These are phyloP conservation scores for Lathamus discolor DNA, from an alignment of 2,113 vertebrate genomes.

Conservation along the genomic window DNA sequence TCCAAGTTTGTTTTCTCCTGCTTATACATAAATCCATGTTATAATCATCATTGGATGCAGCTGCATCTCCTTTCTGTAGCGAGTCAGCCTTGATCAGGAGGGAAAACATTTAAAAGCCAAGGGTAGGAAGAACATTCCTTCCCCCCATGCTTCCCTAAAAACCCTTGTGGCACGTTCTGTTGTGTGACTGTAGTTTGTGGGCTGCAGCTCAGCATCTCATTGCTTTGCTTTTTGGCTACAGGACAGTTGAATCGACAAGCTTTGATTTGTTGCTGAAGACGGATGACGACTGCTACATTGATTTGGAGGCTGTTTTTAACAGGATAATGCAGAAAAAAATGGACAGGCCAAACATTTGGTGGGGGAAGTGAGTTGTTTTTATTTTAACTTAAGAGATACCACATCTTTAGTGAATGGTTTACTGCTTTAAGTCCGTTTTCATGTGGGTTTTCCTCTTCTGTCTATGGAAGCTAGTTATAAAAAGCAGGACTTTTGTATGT, in stretches of 20 bases:
- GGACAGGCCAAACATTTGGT: slow-evolving; percentile 89
- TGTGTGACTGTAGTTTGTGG: neutral
- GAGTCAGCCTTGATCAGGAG: neutral
- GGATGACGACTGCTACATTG: slow-evolving; percentile 95
- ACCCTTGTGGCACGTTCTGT: neutral
- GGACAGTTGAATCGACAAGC: slow-evolving; percentile 86
- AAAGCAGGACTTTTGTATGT: neutral
- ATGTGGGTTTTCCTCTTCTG: neutral
- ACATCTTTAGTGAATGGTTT: neutral
- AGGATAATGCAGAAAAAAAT: slow-evolving; percentile 85
- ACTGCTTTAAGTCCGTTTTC: neutral
- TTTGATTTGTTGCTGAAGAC: slow-evolving; percentile 94
- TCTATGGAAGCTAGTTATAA: neutral
- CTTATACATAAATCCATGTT: neutral
- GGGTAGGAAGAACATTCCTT: neutral
- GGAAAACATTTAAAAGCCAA: neutral
- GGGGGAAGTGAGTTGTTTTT: slow-evolving; percentile 91
- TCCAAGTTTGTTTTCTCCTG: neutral
- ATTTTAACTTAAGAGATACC: neutral
- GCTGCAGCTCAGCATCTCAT: neutral
- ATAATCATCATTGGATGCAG: neutral
- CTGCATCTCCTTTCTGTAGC: neutral
- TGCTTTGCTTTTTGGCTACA: slow-evolving; percentile 55
- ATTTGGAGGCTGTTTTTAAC: slow-evolving; percentile 88
- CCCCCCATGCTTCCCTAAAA: neutral